Evolutionary conservation across 1,140 invertebrate species (phyloP).

Genomic region (Neuroterus valhalla): DNA sequence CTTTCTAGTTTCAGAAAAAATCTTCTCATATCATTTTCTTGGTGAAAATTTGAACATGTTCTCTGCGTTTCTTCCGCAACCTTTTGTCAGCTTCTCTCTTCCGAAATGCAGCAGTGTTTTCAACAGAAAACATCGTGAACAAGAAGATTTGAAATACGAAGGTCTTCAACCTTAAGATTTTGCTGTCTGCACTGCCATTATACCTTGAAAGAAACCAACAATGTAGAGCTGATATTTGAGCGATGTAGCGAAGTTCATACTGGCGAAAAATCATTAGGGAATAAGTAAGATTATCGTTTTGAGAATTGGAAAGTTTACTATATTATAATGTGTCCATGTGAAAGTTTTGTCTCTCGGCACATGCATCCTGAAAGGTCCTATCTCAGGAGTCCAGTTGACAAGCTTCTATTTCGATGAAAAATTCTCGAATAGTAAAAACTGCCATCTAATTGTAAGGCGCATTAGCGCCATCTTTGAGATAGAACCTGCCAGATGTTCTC

Average conservation of each 20-base stretch:
- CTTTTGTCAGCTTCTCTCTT: conserved; percentile 63
- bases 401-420: no score
- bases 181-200: conserved; percentile 75
- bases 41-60: conserved; percentile 45
- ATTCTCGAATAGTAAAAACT: no score
- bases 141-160: conserved; percentile 75
- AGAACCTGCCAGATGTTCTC: no score
- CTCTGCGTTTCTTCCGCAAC: conserved; percentile 30
- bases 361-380: no score
- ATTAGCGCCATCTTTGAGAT: no score
- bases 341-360: no score
- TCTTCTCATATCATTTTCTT: conserved; percentile 36
- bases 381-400: no score
- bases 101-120: conserved; percentile 73
- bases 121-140: conserved; percentile 73
- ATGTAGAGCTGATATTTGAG: conserved; percentile 62
- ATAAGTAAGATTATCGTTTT: background rate
- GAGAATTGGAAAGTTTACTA: no score
- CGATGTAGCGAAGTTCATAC: conserved; percentile 9
- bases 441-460: no score
- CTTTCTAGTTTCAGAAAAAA: conserved; percentile 58
- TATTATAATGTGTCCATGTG: no score
- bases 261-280: background rate
- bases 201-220: conserved; percentile 71
- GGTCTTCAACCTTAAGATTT: conserved; percentile 76